Percentiles rank a stretch among this genome's conserved stretches.
These are phyloP conservation scores for Drosophila hamatofila DNA, from an alignment of 2,888 invertebrate species.

Conservation along the genomic window DNA sequence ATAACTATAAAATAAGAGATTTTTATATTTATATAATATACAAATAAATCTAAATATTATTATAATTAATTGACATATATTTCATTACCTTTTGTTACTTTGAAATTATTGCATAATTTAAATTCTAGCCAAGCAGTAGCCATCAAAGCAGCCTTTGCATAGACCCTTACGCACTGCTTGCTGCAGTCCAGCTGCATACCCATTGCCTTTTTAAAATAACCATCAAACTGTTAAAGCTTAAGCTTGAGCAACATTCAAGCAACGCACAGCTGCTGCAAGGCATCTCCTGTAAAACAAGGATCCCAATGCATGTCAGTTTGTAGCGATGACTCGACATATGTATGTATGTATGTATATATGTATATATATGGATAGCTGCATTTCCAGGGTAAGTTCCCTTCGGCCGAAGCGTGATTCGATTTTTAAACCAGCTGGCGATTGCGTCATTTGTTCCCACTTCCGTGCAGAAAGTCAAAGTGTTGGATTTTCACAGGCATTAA, in stretches of 20 bases:
- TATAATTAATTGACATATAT: no score
- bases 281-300: neutral
- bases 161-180: neutral
- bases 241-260: neutral
- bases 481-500: conserved; percentile 32
- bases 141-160: neutral
- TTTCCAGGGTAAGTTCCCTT: neutral
- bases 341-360: neutral
- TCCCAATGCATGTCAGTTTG: neutral
- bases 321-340: neutral
- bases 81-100: no score
- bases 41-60: no score
- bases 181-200: no score
- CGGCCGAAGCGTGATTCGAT: neutral
- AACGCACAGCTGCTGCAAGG: no score
- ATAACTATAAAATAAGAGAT: no score
- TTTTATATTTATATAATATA: no score
- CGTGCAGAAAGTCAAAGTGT: conserved; percentile 14
- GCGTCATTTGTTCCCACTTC: conserved; percentile 21
- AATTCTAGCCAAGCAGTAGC: neutral
- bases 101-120: neutral
- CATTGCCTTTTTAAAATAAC: neutral
- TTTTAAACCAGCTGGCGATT: neutral
- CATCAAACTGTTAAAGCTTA: neutral
- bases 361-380: neutral